phyloP scores from a whole-genome alignment of 2,797 vertebrate genomes.

The Pelobates cultripes region DNA sequence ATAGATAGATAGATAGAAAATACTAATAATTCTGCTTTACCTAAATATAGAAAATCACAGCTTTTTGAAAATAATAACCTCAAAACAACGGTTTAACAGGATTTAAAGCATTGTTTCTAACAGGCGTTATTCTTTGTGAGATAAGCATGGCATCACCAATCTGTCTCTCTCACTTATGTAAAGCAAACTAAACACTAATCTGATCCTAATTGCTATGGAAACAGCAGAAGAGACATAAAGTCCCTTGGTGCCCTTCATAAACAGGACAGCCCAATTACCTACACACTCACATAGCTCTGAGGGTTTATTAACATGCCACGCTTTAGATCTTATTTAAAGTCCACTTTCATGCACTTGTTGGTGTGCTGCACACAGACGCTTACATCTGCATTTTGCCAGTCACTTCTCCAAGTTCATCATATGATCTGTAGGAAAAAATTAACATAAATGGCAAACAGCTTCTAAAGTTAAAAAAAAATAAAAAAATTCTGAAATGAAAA shows the following conservation, averaged over 20 bases:
- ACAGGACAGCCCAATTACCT: constrained; percentile 69
- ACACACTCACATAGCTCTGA: constrained; percentile 57
- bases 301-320: constrained; percentile 40
- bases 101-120: constrained; percentile 48
- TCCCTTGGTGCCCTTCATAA: constrained; percentile 67
- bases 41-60: background rate
- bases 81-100: constrained; percentile 30
- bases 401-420: constrained; percentile 14
- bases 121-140: constrained; percentile 45
- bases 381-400: constrained; percentile 46
- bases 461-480: background rate
- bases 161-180: constrained; percentile 60
- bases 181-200: constrained; percentile 69
- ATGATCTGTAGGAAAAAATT: constrained; percentile 6
- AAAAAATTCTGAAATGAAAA: background rate
- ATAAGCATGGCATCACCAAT: constrained; percentile 52
- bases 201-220: constrained; percentile 84
- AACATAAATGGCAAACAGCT: constrained; percentile 10
- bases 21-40: too few relatives aligned
- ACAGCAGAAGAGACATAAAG: constrained; percentile 81
- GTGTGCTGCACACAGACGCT: constrained; percentile 26
- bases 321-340: constrained; percentile 58
- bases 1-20: too few relatives aligned
- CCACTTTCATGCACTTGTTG: constrained; percentile 46
- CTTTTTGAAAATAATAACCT: constrained; percentile 24